These are phyloP conservation scores for Caenorhabditis imperialis DNA, from an alignment of 2,888 invertebrate genomes.

Conservation along the genomic window DNA sequence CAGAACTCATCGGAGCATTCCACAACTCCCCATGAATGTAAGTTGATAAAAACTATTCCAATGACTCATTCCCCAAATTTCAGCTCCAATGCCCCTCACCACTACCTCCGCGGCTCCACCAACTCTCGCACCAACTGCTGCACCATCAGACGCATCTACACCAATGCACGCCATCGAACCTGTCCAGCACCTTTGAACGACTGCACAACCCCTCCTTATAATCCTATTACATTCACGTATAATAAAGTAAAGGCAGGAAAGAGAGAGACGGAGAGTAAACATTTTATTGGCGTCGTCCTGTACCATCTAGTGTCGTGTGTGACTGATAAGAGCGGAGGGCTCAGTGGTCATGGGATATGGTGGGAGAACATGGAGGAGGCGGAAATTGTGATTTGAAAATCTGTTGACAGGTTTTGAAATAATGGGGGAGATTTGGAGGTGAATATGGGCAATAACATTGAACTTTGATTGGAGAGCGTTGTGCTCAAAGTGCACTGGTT, in stretches of 20 bases:
- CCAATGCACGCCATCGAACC: constrained; percentile 53
- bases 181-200: constrained; percentile 40
- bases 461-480: no score
- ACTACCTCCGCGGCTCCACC: constrained; percentile 6
- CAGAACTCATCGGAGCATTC: not conserved
- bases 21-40: not conserved
- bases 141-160: constrained; percentile 14
- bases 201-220: constrained; percentile 12
- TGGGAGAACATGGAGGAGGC: no score
- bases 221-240: constrained; percentile 32
- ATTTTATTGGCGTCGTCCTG: constrained; percentile 35
- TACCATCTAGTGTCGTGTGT: constrained; percentile 53
- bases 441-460: no score
- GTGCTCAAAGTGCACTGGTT: no score
- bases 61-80: constrained; percentile 5
- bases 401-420: no score
- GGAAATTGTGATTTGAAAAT: no score
- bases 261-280: constrained; percentile 16
- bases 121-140: constrained; percentile 23
- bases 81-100: not conserved
- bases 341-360: constrained; percentile 10
- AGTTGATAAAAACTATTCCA: not conserved
- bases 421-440: no score
- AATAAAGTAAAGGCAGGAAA: constrained; percentile 21
- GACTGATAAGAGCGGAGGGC: constrained; percentile 18